phyloP scores from a whole-genome alignment of 2,797 vertebrate species.

The Acrossocheilus wenchowensis region DNA sequence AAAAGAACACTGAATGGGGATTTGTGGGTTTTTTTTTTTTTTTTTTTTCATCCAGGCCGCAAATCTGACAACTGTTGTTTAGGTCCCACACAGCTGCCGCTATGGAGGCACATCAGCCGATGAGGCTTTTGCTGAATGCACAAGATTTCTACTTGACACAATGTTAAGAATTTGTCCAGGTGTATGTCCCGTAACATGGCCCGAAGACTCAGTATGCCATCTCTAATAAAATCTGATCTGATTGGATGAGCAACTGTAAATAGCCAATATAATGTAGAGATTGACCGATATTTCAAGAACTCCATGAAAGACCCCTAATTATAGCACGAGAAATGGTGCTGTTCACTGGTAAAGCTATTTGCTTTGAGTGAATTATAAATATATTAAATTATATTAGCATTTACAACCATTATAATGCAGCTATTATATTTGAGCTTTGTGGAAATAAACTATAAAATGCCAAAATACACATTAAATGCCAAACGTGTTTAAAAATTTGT shows the following conservation, averaged over 20 bases:
- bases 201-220: not conserved
- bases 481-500: not conserved
- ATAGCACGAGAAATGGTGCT: not conserved
- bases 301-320: not conserved
- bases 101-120: not conserved
- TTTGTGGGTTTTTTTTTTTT: not conserved
- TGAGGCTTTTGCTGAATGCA: not conserved
- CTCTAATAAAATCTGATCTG: not conserved
- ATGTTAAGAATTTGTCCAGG: not conserved
- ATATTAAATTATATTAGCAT: not conserved
- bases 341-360: not conserved
- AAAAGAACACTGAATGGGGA: constrained; percentile 58
- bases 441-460: not conserved
- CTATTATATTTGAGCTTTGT: not conserved
- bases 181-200: not conserved
- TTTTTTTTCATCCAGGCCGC: not conserved
- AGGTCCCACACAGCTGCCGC: constrained; percentile 41
- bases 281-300: not conserved
- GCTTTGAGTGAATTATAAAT: not conserved
- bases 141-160: not conserved
- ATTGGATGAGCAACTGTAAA: not conserved
- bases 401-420: no score
- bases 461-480: not conserved
- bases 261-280: not conserved
- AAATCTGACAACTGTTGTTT: constrained; percentile 42